Base-by-base conservation (phyloP, 2,113 vertebrate species). In the Hydrochoerus hydrochaeris region DNA sequence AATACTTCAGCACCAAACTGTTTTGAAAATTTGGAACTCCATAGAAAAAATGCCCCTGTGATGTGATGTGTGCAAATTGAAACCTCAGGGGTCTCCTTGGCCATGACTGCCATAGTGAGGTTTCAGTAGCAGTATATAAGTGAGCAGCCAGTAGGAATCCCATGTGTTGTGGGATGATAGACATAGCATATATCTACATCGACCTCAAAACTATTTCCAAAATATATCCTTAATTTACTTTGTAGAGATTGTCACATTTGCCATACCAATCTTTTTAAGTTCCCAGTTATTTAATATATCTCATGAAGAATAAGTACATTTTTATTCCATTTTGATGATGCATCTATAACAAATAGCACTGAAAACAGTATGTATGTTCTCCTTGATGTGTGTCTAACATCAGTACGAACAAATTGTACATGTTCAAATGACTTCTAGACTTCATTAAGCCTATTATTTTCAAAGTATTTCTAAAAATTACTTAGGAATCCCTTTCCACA, bases 381-480 rank as follows among this genome's bases (percentile, higher is more conserved):
- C 35, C 22, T 92, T 73, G 57, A 32, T 49, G 0, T 85, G 6
- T 85, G 35, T 60, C 17, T 75, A 83, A 54, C 12, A 77, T 91
- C 5, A 77, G 0, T 62, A 52, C 52, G 30, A 87, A 38, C 78
- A 65, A 60, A 69, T 41, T 90, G 5, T 69, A 46, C 73, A 24
- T 78, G 85, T 87, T 97, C 80, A 91, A 82, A 65, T 24, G 38
- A 87, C 63, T 86, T 92, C 16, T 75, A 41, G 82, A 41, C 65
- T 71, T 60, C 8, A 24, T 89, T 54, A 81, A 90, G 65, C 30
- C 44, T 73, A 1, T 92, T 90, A 20, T 92, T 88, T 63, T 26
- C 73, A 88, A 32, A 44, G 1, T 84, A 82, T 78, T 88, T 93
- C 67, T 90, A 80, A 93, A 30, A 87, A 85, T 57, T 73, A 81